Evolutionary conservation across 2,888 invertebrate genomes (phyloP).

Genomic region (Synanthedon myopaeformis): DNA sequence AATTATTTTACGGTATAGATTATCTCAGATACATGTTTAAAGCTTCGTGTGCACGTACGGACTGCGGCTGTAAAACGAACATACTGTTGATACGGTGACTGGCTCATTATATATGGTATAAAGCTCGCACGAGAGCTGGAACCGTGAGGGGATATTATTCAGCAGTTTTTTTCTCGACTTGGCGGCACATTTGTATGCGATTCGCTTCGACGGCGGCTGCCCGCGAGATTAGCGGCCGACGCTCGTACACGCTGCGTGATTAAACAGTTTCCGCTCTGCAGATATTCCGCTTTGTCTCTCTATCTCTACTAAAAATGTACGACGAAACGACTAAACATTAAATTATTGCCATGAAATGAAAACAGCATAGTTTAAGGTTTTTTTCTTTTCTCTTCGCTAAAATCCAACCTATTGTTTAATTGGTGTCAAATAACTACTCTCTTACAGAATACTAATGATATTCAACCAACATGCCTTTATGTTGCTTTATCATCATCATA

Average conservation of each 20-base stretch:
- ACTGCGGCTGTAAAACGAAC: slow-evolving; percentile 40
- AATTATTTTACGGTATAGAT: no score
- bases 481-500: no score
- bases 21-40: background rate
- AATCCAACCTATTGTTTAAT: no score
- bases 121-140: slow-evolving; percentile 37
- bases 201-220: slow-evolving; percentile 51
- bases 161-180: slow-evolving; percentile 40
- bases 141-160: slow-evolving; percentile 51
- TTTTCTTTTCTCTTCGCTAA: no score
- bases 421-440: no score
- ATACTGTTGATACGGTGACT: slow-evolving; percentile 30
- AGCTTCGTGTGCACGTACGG: slow-evolving; percentile 3
- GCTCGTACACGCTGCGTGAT: slow-evolving; percentile 45
- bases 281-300: slow-evolving; percentile 27
- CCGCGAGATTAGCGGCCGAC: slow-evolving; percentile 52
- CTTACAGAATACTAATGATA: no score
- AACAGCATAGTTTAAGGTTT: no score
- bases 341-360: background rate
- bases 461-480: no score
- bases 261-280: slow-evolving; percentile 36
- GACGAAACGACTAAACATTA: slow-evolving; percentile 5
- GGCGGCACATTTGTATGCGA: slow-evolving; percentile 59
- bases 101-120: slow-evolving; percentile 46
- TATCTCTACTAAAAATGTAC: slow-evolving; percentile 10